Evolutionary conservation across 2,113 vertebrate species (phyloP).

Genomic region (Microcebus jonahi): DNA sequence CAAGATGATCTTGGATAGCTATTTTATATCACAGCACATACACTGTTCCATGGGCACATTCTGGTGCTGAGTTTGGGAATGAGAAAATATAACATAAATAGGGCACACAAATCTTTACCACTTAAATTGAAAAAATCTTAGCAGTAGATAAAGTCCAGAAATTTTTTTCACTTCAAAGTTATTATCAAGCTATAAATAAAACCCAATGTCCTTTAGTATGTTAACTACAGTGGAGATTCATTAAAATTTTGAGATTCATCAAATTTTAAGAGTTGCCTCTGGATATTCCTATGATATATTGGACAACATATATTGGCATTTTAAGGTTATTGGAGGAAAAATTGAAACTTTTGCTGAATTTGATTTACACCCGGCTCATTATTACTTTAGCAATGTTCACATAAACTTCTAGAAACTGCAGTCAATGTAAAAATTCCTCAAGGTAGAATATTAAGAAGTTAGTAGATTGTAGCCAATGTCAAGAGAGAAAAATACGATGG

Average conservation of each 20-base stretch:
- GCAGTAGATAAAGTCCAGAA: background rate
- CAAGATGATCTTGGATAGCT: background rate
- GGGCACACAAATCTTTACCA: background rate
- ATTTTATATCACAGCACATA: background rate
- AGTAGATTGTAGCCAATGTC: background rate
- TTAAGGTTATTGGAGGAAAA: background rate
- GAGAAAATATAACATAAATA: background rate
- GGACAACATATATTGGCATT: background rate
- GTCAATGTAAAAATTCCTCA: background rate
- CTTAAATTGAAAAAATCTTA: background rate
- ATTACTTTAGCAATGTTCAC: background rate
- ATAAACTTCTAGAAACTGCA: background rate
- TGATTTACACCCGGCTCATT: background rate
- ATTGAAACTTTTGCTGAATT: background rate
- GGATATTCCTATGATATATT: background rate
- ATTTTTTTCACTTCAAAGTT: background rate
- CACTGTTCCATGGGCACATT: background rate
- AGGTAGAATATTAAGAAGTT: background rate
- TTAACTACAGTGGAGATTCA: background rate
- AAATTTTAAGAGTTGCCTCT: background rate
- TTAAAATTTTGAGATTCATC: background rate
- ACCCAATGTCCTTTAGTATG: background rate
- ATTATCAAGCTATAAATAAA: slow-evolving; percentile 1
- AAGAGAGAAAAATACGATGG: background rate
- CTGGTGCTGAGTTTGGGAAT: background rate